Base-by-base conservation (phyloP, 2,113 vertebrate genomes). In the Labeo catla region DNA sequence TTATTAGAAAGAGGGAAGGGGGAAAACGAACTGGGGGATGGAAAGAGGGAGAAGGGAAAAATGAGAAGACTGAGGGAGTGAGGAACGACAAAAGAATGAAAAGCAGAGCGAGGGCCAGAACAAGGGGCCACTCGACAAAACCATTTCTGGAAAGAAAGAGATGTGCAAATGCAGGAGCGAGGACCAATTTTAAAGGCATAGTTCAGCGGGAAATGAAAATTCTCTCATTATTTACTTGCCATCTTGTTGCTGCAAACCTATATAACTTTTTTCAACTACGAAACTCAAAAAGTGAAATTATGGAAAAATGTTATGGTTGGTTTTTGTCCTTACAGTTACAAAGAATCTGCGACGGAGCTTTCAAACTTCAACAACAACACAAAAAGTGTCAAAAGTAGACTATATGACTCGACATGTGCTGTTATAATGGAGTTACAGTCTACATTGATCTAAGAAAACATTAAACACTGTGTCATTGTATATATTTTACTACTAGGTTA, bases 1-100 rank as follows among this genome's bases (percentile, higher is more conserved):
- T 93, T 94, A 95, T 95, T 94, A 95, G 91, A 92, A 89, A 68
- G 90, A 81, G 12, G 89, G 82, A 87, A 90, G 89, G 89, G 90
- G 89, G 90, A 86, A 87, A 89, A 88, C 43, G 45, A 76, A 86
- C 84, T 81, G 89, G 90, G 91, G 91, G 89, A 91, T 92, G 91
- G 89, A 78, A 81, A 90, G 73, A 87, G 76, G 63, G 79, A 88
- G 77, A 23, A 78, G 72, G 77, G 23, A 83, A 59, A 54, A 88
- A 93, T 89, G 91, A 92, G 87, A 91, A 86, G 82, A 90, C 87
- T 47, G 76, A 87, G 73, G 61, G 63, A 90, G 87, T 87, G 81
- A 87, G 77, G 49, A 77, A 84, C 43, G 73, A 66, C 68, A 81
- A 89, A 88, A 81, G 81, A 86, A 86, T 86, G 87, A 81, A 87